phyloP scores from a whole-genome alignment of 2,888 invertebrate species.

The Alentia gelatinosa region DNA sequence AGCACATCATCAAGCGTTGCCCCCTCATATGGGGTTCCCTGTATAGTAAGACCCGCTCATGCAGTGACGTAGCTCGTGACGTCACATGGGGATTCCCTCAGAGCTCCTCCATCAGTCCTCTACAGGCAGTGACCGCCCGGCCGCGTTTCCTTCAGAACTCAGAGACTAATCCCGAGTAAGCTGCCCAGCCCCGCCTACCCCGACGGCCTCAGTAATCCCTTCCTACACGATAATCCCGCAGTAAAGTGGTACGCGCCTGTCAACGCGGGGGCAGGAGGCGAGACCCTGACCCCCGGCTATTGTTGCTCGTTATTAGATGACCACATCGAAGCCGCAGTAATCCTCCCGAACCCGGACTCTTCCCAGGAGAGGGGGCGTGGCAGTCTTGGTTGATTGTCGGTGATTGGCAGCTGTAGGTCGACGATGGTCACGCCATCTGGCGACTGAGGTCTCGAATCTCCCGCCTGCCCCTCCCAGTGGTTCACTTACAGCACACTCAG shows the following conservation, averaged over 20 bases:
- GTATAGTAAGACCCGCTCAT: too few species aligned
- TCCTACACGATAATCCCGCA: background rate
- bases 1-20: too few species aligned
- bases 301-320: slow-evolving; percentile 10
- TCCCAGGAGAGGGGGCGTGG: background rate
- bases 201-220: background rate
- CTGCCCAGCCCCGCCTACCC: background rate
- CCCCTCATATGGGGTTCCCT: too few species aligned
- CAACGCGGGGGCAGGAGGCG: background rate
- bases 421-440: background rate
- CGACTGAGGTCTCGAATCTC: background rate
- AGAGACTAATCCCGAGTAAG: background rate
- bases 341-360: background rate
- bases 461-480: background rate
- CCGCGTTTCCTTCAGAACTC: background rate
- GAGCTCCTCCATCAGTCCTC: too few species aligned
- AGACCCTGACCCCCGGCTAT: background rate
- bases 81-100: too few species aligned
- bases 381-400: background rate
- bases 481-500: too few species aligned
- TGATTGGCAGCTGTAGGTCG: background rate
- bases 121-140: background rate
- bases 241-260: background rate
- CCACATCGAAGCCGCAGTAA: background rate
- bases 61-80: too few species aligned